These are phyloP conservation scores for Invenusta paracnida DNA, from an alignment of 2,888 invertebrate genomes.

Conservation along the genomic window DNA sequence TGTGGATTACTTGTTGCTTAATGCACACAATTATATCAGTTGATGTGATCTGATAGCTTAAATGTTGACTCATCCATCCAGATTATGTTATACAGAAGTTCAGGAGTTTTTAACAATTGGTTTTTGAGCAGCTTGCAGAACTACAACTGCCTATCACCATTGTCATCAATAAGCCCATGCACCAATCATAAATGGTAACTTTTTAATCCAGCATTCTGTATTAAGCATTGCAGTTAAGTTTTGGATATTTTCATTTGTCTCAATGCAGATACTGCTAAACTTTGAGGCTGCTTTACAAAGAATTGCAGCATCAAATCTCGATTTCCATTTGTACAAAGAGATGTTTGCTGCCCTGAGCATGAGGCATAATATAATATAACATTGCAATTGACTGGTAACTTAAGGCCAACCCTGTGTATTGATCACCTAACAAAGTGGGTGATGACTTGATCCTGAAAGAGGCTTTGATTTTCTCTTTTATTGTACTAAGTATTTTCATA, in stretches of 20 bases:
- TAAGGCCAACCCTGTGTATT: no score
- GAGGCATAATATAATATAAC: constrained; percentile 10
- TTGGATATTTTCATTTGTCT: neutral
- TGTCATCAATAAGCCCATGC: neutral
- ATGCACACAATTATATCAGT: constrained; percentile 18
- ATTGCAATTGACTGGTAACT: no score
- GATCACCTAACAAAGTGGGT: no score
- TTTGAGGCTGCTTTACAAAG: constrained; percentile 27
- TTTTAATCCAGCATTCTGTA: neutral
- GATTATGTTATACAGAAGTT: constrained; percentile 22
- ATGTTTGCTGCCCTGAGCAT: neutral
- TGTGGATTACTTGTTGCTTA: constrained; percentile 17
- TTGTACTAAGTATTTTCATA: no score
- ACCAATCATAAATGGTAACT: neutral
- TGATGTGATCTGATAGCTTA: constrained; percentile 2
- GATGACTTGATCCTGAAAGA: no score
- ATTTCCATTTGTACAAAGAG: neutral
- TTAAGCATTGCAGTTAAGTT: neutral
- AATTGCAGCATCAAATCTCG: constrained; percentile 12
- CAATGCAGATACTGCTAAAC: constrained; percentile 8
- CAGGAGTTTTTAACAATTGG: neutral
- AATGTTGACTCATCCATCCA: constrained; percentile 32
- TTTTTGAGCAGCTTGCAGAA: constrained; percentile 4
- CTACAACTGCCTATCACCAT: neutral
- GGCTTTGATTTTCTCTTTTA: no score